These are phyloP conservation scores for Cheirogaleus major DNA, from an alignment of 2,797 vertebrate genomes.

Conservation along the genomic window DNA sequence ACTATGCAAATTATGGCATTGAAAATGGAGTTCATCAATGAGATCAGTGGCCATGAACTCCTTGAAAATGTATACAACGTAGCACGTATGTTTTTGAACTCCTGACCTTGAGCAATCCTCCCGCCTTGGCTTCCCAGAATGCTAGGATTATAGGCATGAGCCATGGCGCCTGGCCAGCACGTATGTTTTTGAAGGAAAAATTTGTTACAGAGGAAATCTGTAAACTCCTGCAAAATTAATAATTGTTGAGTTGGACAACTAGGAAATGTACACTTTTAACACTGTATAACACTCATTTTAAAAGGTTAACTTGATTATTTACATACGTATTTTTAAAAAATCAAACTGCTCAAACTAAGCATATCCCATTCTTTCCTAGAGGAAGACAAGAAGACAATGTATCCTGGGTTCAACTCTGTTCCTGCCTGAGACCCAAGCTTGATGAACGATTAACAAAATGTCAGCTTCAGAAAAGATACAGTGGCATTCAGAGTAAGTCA, in stretches of 20 bases:
- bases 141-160: too few species aligned
- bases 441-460: slow-evolving; percentile 55
- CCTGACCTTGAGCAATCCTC: too few species aligned
- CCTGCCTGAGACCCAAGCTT: neutral
- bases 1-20: neutral
- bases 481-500: neutral
- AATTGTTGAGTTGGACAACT: neutral
- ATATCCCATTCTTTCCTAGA: slow-evolving; percentile 4
- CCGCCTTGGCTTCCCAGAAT: too few species aligned
- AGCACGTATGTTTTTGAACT: neutral
- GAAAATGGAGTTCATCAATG: neutral
- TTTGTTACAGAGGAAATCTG: slow-evolving; percentile 7
- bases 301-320: slow-evolving; percentile 29
- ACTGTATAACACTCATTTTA: neutral
- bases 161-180: neutral
- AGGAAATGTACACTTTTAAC: neutral
- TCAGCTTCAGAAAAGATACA: slow-evolving; percentile 33
- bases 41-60: neutral
- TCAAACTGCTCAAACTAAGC: neutral
- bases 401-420: slow-evolving; percentile 6
- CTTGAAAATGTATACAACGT: neutral
- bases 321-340: slow-evolving; percentile 8
- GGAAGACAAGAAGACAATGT: neutral
- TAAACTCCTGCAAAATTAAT: neutral
- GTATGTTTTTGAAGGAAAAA: neutral